Percentiles rank a stretch among this genome's conserved stretches.
These are phyloP conservation scores for Seriola rivoliana DNA, from an alignment of 2,113 vertebrate species.

Conservation along the genomic window DNA sequence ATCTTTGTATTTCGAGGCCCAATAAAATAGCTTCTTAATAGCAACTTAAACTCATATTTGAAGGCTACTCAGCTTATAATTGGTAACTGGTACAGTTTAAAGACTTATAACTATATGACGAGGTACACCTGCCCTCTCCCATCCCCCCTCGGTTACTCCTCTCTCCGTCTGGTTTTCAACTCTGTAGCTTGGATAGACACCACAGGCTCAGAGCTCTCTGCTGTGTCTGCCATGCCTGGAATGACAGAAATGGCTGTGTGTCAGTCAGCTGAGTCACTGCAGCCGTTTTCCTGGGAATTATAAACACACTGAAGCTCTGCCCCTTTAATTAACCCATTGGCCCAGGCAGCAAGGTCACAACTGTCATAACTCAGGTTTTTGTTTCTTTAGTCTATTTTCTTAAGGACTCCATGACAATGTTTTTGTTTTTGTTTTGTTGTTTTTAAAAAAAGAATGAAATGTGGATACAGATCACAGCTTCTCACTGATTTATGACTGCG, in stretches of 20 bases:
- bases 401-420: too few species aligned
- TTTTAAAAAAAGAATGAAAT: background rate
- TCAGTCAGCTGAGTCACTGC: conserved; percentile 46
- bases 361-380: background rate
- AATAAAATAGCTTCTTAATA: too few species aligned
- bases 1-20: too few species aligned
- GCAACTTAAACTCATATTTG: too few species aligned
- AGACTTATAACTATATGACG: too few species aligned
- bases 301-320: conserved; percentile 7
- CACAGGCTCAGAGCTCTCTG: too few species aligned
- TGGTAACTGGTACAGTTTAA: too few species aligned
- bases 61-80: too few species aligned
- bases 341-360: conserved; percentile 11
- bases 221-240: conserved; percentile 16
- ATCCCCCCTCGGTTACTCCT: too few species aligned
- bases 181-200: too few species aligned
- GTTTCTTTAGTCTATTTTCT: conserved; percentile 10
- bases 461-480: conserved; percentile 10
- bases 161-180: too few species aligned
- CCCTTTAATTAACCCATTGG: conserved; percentile 50
- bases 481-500: conserved; percentile 19
- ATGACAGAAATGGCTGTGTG: conserved; percentile 57
- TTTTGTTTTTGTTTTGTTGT: background rate
- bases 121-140: too few species aligned
- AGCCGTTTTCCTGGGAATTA: conserved; percentile 19